Percentiles rank a stretch among this genome's conserved stretches.
Conservation (phyloP, 2,888 invertebrate genomes). For the Syritta pipiens region DNA sequence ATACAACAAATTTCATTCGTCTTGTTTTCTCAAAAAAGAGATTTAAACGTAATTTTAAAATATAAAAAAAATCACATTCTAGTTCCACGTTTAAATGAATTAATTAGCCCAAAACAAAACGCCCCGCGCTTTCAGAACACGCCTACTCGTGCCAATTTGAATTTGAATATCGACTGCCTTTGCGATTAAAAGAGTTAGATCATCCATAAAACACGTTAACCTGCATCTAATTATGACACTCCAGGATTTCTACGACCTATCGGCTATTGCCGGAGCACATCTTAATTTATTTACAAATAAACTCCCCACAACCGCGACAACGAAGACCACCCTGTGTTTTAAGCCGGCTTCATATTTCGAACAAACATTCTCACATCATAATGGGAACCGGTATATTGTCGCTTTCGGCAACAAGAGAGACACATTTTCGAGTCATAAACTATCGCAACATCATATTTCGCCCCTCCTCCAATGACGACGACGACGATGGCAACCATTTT, state of each 20-base stretch:
- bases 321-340: slow-evolving; percentile 45
- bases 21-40: too few relatives aligned
- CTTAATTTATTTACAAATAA: slow-evolving; percentile 51
- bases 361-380: slow-evolving; percentile 54
- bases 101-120: too few relatives aligned
- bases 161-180: too few relatives aligned
- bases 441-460: slow-evolving; percentile 55
- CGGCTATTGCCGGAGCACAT: too few relatives aligned
- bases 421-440: slow-evolving; percentile 31
- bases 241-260: too few relatives aligned
- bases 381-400: slow-evolving; percentile 48
- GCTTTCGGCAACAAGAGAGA: slow-evolving; percentile 40
- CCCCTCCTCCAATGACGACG: slow-evolving; percentile 11
- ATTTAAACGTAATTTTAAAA: too few relatives aligned
- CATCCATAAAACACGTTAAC: background rate
- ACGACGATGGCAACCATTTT: background rate
- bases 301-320: background rate
- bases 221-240: slow-evolving; percentile 13
- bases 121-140: too few relatives aligned
- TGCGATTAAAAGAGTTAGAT: too few relatives aligned
- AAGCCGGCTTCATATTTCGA: slow-evolving; percentile 17
- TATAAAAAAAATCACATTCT: too few relatives aligned
- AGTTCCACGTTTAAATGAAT: too few relatives aligned
- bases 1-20: too few relatives aligned
- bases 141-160: too few relatives aligned